phyloP scores from a whole-genome alignment of 2,888 invertebrate genomes.

The Calameuta idolon region DNA sequence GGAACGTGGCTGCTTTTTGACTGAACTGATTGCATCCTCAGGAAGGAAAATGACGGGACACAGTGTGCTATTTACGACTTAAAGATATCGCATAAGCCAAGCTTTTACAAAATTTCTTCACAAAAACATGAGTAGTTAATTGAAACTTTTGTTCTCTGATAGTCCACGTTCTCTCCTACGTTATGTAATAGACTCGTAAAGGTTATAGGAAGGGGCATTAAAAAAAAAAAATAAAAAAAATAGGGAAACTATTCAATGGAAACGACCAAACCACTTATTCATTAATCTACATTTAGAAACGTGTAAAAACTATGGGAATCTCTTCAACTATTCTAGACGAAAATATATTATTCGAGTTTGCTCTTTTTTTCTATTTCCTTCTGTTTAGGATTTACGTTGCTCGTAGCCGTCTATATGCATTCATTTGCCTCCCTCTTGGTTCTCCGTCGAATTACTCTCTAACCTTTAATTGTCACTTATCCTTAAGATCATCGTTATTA shows the following conservation, averaged over 20 bases:
- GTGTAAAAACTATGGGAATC: constrained; percentile 6
- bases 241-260: background rate
- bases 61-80: background rate
- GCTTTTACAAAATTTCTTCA: background rate
- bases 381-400: background rate
- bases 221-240: background rate
- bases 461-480: background rate
- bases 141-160: background rate
- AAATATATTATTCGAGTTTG: constrained; percentile 11
- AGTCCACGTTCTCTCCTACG: background rate
- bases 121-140: background rate
- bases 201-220: background rate
- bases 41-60: background rate
- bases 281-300: constrained; percentile 1
- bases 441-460: background rate
- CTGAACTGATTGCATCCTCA: background rate
- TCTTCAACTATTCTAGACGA: background rate
- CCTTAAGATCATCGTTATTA: background rate
- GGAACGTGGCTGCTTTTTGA: background rate
- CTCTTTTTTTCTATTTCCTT: background rate
- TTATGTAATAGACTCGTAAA: background rate
- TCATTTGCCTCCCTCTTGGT: background rate
- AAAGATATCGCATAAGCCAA: background rate
- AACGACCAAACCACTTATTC: constrained; percentile 24
- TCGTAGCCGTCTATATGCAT: background rate